phyloP scores from a whole-genome alignment of 2,797 vertebrate species.

The Liasis olivaceus region DNA sequence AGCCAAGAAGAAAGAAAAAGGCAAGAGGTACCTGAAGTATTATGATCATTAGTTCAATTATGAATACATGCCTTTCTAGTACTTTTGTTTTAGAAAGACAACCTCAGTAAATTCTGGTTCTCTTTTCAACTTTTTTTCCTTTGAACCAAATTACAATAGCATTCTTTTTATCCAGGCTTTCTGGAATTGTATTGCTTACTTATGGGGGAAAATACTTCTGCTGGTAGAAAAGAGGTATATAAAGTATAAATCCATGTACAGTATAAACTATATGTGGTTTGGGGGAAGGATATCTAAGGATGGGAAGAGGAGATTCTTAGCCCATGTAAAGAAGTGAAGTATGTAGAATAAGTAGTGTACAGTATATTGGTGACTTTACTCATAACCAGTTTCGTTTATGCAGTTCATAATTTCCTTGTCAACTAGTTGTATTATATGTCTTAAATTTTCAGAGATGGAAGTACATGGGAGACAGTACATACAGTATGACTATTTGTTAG shows the following conservation, averaged over 20 bases:
- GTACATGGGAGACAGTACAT: background rate
- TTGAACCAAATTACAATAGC: background rate
- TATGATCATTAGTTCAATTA: fast-evolving
- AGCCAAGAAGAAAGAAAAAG: slow-evolving; percentile 91
- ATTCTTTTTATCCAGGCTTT: background rate
- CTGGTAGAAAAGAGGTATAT: background rate
- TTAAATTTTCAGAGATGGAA: background rate
- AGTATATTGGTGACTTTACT: background rate
- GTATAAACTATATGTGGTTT: background rate
- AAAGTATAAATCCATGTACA: background rate
- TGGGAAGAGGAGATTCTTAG: background rate
- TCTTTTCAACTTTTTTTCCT: slow-evolving; percentile 5
- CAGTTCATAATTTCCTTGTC: background rate
- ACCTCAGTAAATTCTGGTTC: background rate
- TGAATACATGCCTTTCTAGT: background rate
- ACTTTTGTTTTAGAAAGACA: background rate
- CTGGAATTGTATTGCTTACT: background rate
- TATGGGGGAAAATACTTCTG: background rate
- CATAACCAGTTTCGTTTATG: background rate
- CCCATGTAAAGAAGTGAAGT: background rate
- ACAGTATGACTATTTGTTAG: too few relatives aligned
- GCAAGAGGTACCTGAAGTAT: slow-evolving; percentile 84
- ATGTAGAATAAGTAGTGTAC: background rate
- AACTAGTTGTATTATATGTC: background rate
- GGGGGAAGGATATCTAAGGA: background rate